A percentile compares a stretch with the other conserved stretches of the same genome.
These are phyloP conservation scores for Eriosoma lanigerum DNA, from an alignment of 1,140 invertebrate genomes.

Conservation along the genomic window DNA sequence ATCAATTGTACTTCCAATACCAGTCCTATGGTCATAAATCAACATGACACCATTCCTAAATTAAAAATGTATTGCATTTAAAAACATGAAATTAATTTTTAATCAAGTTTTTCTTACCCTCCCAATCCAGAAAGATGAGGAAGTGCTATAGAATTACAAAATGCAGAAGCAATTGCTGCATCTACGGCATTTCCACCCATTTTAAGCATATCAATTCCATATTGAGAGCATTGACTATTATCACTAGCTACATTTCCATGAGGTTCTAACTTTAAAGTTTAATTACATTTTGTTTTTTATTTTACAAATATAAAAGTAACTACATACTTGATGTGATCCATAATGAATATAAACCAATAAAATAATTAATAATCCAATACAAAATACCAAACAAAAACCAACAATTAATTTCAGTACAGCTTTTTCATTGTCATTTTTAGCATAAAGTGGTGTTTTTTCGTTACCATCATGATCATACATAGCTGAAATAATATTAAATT, in stretches of 20 bases:
- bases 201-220: conserved; percentile 68
- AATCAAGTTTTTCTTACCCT: conserved; percentile 62
- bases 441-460: conserved; percentile 42
- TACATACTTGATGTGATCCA: conserved; percentile 38
- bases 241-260: conserved; percentile 77
- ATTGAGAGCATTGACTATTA: conserved; percentile 69
- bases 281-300: conserved; percentile 17
- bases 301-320: background rate
- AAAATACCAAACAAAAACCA: conserved; percentile 41
- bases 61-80: conserved; percentile 54
- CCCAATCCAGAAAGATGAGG: conserved; percentile 72
- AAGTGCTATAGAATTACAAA: conserved; percentile 69
- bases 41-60: conserved; percentile 72
- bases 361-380: conserved; percentile 38
- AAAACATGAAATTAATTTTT: conserved; percentile 28
- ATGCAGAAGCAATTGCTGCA: conserved; percentile 67
- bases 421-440: conserved; percentile 36
- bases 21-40: conserved; percentile 68
- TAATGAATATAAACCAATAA: conserved; percentile 45
- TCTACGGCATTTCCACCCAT: conserved; percentile 71
- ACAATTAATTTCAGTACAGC: conserved; percentile 35
- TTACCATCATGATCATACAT: conserved; percentile 35
- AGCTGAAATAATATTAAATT: conserved; percentile 30
- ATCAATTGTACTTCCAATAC: conserved; percentile 63
- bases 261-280: conserved; percentile 63